Percentiles rank a stretch among this genome's conserved stretches.
Conservation (phyloP, 2,888 invertebrate species). For the Apodemia mormo region DNA sequence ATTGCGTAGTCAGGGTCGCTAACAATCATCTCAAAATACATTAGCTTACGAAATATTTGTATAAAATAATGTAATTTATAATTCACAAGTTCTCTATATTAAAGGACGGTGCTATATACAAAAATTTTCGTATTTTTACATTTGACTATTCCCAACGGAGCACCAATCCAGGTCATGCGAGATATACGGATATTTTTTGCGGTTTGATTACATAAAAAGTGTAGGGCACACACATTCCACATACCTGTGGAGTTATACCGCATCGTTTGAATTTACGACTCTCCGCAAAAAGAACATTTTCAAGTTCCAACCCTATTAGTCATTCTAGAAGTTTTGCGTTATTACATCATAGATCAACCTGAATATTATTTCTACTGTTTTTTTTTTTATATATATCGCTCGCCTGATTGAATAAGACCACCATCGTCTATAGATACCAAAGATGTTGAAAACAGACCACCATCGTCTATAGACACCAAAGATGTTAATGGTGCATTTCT, state of each 20-base stretch:
- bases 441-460: too few relatives aligned
- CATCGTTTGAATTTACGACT: background rate
- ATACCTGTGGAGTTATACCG: background rate
- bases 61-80: background rate
- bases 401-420: too few relatives aligned
- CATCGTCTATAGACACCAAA: too few relatives aligned
- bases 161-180: constrained; percentile 7
- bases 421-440: too few relatives aligned
- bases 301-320: background rate
- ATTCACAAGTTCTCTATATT: background rate
- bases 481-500: too few relatives aligned
- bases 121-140: constrained; percentile 8
- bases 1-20: too few relatives aligned
- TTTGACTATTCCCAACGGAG: constrained; percentile 1
- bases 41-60: too few relatives aligned
- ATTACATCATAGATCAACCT: too few relatives aligned
- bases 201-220: constrained; percentile 4
- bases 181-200: background rate
- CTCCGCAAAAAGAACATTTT: background rate
- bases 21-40: too few relatives aligned
- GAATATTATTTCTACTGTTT: too few relatives aligned
- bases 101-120: background rate
- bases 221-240: background rate
- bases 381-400: too few relatives aligned
- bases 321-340: background rate